Evolutionary conservation across 2,797 vertebrate genomes (phyloP), one percentile per base, ranked within the genome.

Genomic region (Xenentodon cancila): DNA sequence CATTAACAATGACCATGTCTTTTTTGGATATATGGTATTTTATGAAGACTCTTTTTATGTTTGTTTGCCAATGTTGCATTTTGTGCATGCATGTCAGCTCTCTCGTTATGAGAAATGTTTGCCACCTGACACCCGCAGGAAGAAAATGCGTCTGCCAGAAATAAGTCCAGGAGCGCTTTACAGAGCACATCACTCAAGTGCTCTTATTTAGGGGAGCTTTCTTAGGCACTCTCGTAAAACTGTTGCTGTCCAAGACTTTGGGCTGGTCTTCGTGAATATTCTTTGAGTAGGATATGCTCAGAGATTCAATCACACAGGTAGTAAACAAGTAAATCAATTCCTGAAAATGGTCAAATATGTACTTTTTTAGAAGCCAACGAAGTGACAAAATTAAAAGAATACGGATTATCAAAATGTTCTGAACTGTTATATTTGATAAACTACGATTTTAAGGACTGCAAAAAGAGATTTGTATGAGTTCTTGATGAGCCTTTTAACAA

Each of bases 91-190:
- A 15, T 4, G 66, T 71, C 60, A 37, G 9, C 53, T 53, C 59
- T 65, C 73, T 85, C 75, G 72, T 85, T 82, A 79, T 64, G 19
- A 58, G 66, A 58, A 54, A 54, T 62, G 51, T 77, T 77, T 73
- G 59, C 68, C 80, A 83, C 66, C 79, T 81, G 74, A 71, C 71
- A 49, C 73, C 53, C 57, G 37, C 65, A 59, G 59, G 63, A 75
- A 63, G 37, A 37, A 75, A 76, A 64, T 59, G 45, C 64, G 58
- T 67, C 68, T 68, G 72, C 45, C 64, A 77, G 68, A 75, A 89
- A 79, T 83, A 67, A 79, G 73, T 64, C 63, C 64, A 60, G 51
- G 48, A 71, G 53, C 45, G 21, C 40, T 58, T 77, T 37, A 48
- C 37, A 40, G 46, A 57, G 43, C 22, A 18, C 48, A 52, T 67